Conservation (phyloP, 2,797 vertebrate genomes). For the Pachyuromys duprasi region DNA sequence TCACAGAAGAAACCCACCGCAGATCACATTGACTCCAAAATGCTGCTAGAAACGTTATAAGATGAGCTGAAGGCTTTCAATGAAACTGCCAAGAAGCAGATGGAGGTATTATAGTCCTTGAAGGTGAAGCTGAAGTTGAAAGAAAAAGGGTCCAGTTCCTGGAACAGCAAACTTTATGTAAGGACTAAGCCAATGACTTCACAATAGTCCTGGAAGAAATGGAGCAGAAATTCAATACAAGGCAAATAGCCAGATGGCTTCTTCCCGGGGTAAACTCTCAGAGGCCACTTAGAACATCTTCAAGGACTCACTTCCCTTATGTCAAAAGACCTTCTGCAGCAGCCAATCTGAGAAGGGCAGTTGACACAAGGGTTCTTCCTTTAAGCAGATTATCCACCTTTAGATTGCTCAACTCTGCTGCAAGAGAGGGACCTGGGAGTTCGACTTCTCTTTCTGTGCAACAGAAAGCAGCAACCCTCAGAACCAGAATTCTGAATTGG, state of each 20-base stretch:
- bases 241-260: conserved; percentile 21
- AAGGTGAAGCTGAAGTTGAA: conserved; percentile 81
- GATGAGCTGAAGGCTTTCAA: conserved; percentile 85
- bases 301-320: conserved; percentile 35
- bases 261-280: neutral
- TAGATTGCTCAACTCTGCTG: neutral
- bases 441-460: neutral
- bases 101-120: conserved; percentile 82
- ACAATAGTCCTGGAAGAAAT: conserved; percentile 65
- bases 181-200: conserved; percentile 76
- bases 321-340: neutral
- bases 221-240: conserved; percentile 78
- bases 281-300: conserved; percentile 49
- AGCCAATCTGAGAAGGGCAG: conserved; percentile 16
- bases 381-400: neutral
- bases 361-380: neutral
- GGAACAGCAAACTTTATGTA: conserved; percentile 80
- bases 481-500: neutral
- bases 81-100: conserved; percentile 82
- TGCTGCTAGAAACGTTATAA: conserved; percentile 83
- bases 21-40: conserved; percentile 63
- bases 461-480: neutral
- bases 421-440: neutral
- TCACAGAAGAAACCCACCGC: too few species aligned
- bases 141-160: conserved; percentile 72